Percentiles rank a stretch among this genome's conserved stretches.
phyloP scores from a whole-genome alignment of 1,140 invertebrate genomes.

The Rhyacophila brunnea region DNA sequence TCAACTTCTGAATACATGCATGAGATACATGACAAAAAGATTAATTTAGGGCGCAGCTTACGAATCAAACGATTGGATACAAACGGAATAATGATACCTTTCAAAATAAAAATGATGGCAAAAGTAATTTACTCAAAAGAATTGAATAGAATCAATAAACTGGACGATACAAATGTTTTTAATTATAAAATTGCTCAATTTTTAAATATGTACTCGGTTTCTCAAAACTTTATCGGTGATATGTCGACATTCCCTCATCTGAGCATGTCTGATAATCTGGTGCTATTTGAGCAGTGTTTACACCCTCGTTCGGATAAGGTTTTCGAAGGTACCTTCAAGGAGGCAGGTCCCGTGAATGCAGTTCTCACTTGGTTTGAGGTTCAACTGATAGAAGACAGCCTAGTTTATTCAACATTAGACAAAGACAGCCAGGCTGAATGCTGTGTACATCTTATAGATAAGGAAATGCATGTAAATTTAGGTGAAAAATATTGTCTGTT shows the following conservation, averaged over 20 bases:
- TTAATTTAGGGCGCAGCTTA: neutral
- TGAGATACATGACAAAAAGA: conserved; percentile 7
- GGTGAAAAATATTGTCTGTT: too few species aligned
- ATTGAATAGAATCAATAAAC: conserved; percentile 18
- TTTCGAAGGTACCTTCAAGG: neutral
- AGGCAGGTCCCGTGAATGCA: conserved; percentile 7
- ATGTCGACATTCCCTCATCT: conserved; percentile 2
- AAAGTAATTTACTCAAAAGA: conserved; percentile 24
- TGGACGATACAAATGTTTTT: conserved; percentile 16
- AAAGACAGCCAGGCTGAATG: neutral
- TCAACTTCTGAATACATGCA: conserved; percentile 1
- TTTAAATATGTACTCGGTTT: conserved; percentile 9
- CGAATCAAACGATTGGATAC: neutral
- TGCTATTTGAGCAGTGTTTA: conserved; percentile 2
- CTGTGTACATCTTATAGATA: conserved; percentile 8
- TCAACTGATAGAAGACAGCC: conserved; percentile 14
- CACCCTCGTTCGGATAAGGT: neutral
- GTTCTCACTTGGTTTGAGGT: conserved; percentile 17
- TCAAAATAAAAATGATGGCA: conserved; percentile 15
- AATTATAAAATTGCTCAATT: conserved; percentile 9
- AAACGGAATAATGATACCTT: conserved; percentile 17
- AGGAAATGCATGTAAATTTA: neutral
- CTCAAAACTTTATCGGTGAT: conserved; percentile 7
- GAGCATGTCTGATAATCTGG: conserved; percentile 10
- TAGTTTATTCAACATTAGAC: neutral